Conservation (phyloP, 2,888 invertebrate species). For the Exocentrus adspersus region DNA sequence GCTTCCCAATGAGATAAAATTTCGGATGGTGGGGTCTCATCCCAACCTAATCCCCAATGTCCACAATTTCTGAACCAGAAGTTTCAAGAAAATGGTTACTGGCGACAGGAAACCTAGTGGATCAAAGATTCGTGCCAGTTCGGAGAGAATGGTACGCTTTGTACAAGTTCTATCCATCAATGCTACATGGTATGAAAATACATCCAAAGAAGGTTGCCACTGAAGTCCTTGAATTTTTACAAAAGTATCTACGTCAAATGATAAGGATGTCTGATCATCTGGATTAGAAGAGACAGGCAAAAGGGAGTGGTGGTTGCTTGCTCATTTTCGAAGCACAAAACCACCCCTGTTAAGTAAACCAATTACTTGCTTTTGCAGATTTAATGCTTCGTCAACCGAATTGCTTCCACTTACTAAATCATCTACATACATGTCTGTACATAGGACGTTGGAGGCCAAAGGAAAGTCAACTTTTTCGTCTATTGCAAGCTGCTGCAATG, state of each 20-base stretch:
- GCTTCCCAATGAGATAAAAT: neutral
- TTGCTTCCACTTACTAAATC: neutral
- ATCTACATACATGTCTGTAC: neutral
- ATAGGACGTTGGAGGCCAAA: neutral
- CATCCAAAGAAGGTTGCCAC: neutral
- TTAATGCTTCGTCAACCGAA: neutral
- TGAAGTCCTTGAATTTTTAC: neutral
- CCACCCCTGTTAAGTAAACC: neutral
- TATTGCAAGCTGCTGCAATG: neutral
- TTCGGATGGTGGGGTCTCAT: neutral
- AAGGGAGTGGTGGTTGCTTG: too few species aligned
- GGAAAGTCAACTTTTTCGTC: neutral
- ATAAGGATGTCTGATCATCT: too few species aligned
- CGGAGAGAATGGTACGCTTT: neutral
- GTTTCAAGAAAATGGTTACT: neutral
- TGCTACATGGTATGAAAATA: neutral
- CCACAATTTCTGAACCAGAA: neutral
- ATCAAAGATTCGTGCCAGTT: neutral
- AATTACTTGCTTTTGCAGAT: neutral
- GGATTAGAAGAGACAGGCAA: too few species aligned
- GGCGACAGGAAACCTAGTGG: neutral
- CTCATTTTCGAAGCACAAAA: neutral
- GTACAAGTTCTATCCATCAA: neutral
- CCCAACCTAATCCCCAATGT: neutral
- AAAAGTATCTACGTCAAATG: neutral